phyloP scores from a whole-genome alignment of 2,888 invertebrate species.

The Rhagonycha fulva region DNA sequence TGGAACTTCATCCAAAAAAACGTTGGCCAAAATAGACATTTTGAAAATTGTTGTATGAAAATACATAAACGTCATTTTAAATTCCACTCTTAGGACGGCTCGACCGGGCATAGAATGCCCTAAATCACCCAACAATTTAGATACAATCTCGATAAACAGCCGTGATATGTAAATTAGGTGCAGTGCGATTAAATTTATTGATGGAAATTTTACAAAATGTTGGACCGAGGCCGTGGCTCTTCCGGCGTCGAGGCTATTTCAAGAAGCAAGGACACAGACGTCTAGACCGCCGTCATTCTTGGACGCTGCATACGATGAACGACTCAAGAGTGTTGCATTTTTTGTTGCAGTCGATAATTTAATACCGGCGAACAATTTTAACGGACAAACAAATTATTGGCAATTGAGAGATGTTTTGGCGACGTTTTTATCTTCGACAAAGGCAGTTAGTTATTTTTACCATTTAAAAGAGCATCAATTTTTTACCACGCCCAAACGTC shows the following conservation, averaged over 20 bases:
- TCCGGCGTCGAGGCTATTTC: conserved; percentile 53
- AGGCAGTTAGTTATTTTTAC: neutral
- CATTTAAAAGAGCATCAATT: neutral
- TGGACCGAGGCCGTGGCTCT: conserved; percentile 48
- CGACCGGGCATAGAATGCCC: neutral
- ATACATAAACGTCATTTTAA: neutral
- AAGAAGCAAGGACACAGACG: conserved; percentile 51
- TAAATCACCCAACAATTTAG: neutral
- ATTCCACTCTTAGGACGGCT: neutral
- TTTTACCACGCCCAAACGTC: neutral
- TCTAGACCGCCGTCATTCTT: conserved; percentile 45
- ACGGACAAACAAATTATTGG: neutral
- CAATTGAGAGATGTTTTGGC: neutral
- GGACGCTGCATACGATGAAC: conserved; percentile 16
- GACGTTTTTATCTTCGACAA: neutral
- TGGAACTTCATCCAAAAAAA: neutral
- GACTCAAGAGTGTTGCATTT: conserved; percentile 29
- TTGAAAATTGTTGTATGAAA: neutral
- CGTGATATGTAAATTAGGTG: conserved; percentile 17
- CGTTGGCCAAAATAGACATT: neutral
- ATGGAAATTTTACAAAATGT: conserved; percentile 32
- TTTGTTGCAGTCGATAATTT: conserved; percentile 1
- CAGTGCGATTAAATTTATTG: neutral
- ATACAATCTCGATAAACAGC: neutral
- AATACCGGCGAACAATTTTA: neutral